Base-by-base conservation (phyloP, 64 coral and sea anemone genomes). In the Stichodactyla mertensii region DNA sequence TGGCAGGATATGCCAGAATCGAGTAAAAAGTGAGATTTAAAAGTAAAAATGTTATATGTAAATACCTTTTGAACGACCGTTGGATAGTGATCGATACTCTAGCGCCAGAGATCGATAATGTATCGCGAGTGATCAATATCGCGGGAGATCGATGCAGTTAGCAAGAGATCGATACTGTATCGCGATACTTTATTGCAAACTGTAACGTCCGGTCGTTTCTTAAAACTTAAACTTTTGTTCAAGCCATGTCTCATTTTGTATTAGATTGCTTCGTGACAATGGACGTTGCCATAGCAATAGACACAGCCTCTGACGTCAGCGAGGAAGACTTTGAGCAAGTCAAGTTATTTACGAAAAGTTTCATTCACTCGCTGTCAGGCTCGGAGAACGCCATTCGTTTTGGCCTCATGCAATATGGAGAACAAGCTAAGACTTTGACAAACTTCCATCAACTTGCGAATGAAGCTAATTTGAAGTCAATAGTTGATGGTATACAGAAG, bases 281-380 rank as follows among this genome's bases (percentile, higher is more conserved):
- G 93, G 93, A 95, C 70, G 84, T 95, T 16, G 93, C 87, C 52
- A 95, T 95, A 31, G 83, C 79, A 53, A 56, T 95, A 10, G 93
- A 95, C n/a, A 87, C 84, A 51, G 89, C 93, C 20, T 80, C 78
- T 10, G 27, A 64, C 16, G 31, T 79, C 56, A 83, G 24, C 53
- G 26, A 70, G 23, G 80, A 71, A 7, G 93, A 92, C 57, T 87
- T 92, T 64, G 15, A 55, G 24, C 54, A 83, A 16, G 13, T 87
- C 55, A 92, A 95, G 88, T 77, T 26, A 26, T 95, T 95, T 61
- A 56, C 70, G 26, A 91, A 89, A n/a, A 18, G 51, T 54, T 36
- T 95, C 6, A 61, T 92, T 6, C 55, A 15, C 87, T 80, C 11
- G 23, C 87, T 66, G 87, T 88, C 57, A 71, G 91, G 67, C 57